Base-by-base conservation (phyloP, 2,113 vertebrate genomes). In the Phalacrocorax aristotelis region DNA sequence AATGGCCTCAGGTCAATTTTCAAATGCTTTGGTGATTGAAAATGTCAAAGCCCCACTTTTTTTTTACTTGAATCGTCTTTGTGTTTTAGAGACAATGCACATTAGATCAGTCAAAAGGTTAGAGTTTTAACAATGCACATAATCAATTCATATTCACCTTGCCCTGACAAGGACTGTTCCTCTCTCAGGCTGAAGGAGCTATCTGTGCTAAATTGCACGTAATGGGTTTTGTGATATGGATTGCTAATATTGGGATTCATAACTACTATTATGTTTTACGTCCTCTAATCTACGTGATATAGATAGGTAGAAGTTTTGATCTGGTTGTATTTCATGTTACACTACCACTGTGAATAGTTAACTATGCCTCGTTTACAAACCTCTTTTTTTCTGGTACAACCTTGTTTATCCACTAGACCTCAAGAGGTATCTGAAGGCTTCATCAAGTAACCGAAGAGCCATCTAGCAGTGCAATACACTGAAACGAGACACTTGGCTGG, bases 101-200 rank as follows among this genome's bases (percentile, higher is more conserved):
- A 62, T 72, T 42, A 80, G 30, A 76, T 83, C 51, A 90, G 83
- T 36, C 61, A 90, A 77, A 90, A 89, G 51, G 72, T 87, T 74
- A 84, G 65, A 64, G 49, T 93, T 95, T 91, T 89, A 81, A 69
- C 46, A 85, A 80, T 36, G 76, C n/a, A 70, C 17, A 88, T 42
- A 84, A 94, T 80, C 55, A 75, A 84, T 83, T 86, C 58, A 12
- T 61, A 84, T 79, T 89, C 83, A 93, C 58, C 54, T 96, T 89
- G 77, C 64, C 81, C 69, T 72, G 69, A 52, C 17, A 64, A 89
- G 54, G 62, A 79, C 81, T 84, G n/a, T 79, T 90, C 88, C 85
- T 93, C 83, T 87, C 46, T 81, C 48, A 60, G 42, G 54, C 66
- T 58, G 85, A 89, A 92, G 38, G 25, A 84, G 36, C 36, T 65